Conservation (phyloP, 2,888 invertebrate species). For the Trachelus iudaicus region DNA sequence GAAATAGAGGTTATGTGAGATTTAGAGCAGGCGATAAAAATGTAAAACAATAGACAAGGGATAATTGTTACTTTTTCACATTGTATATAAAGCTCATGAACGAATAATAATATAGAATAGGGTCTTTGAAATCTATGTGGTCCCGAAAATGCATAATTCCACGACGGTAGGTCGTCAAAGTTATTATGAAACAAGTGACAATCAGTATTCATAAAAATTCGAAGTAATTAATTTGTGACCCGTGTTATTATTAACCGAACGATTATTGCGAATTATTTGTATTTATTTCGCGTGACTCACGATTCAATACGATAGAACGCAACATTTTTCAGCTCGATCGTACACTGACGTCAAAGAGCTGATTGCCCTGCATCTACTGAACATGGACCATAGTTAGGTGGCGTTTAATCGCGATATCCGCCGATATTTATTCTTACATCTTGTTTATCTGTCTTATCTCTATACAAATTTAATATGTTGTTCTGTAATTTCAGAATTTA, state of each 20-base stretch:
- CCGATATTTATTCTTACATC: too few relatives aligned
- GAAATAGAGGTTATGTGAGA: background rate
- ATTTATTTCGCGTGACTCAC: slow-evolving; percentile 44
- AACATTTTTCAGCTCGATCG: slow-evolving; percentile 47
- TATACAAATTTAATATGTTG: too few relatives aligned
- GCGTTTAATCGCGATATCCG: too few relatives aligned
- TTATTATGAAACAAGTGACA: background rate
- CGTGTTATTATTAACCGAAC: background rate
- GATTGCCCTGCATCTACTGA: background rate
- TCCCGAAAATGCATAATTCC: background rate
- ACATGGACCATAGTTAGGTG: too few relatives aligned
- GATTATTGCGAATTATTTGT: background rate
- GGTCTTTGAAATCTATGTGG: background rate
- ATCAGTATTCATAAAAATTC: background rate
- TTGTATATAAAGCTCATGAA: background rate
- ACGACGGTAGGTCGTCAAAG: background rate
- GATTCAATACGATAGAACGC: slow-evolving; percentile 49
- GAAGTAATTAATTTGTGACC: background rate
- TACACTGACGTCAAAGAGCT: slow-evolving; percentile 25
- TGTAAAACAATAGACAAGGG: background rate
- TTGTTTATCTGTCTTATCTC: too few relatives aligned
- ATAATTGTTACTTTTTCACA: background rate
- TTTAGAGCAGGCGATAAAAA: background rate
- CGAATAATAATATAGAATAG: background rate
- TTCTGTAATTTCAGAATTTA: too few relatives aligned